Conservation (phyloP, 2,888 invertebrate genomes). For the Flexamia atlantica region DNA sequence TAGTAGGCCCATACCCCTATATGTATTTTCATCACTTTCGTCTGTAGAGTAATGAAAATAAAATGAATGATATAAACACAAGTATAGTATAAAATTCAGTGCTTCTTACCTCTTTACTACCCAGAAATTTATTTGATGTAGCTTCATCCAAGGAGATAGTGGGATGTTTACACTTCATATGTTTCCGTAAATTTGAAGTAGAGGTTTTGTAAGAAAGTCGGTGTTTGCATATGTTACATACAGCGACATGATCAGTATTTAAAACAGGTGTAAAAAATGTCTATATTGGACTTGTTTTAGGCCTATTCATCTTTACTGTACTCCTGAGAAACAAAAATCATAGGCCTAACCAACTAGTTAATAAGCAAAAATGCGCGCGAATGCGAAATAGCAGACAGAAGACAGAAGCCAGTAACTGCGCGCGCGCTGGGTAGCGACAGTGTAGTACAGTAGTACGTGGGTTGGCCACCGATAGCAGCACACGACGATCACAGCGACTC, state of each 20-base stretch:
- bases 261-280: constrained; percentile 49
- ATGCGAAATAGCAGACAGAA: constrained; percentile 24
- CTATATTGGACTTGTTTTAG: constrained; percentile 41
- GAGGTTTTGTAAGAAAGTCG: constrained; percentile 61
- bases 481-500: constrained; percentile 4
- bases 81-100: constrained; percentile 12
- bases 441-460: too few relatives aligned
- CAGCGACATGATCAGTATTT: constrained; percentile 35
- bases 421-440: constrained; percentile 11
- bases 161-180: constrained; percentile 62
- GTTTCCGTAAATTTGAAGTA: constrained; percentile 62
- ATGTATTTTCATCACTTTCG: not conserved
- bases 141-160: constrained; percentile 59
- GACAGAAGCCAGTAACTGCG: constrained; percentile 35
- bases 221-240: constrained; percentile 61
- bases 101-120: constrained; percentile 39
- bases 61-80: not conserved
- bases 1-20: not conserved
- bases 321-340: not conserved
- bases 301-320: constrained; percentile 31
- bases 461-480: not conserved
- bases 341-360: not conserved
- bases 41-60: not conserved
- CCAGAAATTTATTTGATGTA: constrained; percentile 46
- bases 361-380: constrained; percentile 1